Conservation (phyloP, 2,888 invertebrate genomes). For the Suillia variegata region DNA sequence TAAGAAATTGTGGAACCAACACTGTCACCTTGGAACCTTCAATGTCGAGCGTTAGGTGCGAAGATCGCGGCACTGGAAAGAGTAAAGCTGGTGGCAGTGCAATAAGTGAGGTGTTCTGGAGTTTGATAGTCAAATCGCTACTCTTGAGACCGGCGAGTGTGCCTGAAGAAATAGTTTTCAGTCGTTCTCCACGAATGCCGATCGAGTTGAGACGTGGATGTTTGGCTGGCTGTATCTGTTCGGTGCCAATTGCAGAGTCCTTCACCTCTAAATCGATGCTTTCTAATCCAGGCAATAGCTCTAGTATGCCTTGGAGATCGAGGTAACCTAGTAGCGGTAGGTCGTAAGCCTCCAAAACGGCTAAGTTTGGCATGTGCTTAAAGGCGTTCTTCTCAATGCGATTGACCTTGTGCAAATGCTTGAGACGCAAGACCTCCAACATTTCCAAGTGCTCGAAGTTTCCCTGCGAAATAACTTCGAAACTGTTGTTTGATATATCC, state of each 20-base stretch:
- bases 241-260: constrained; percentile 79
- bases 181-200: constrained; percentile 74
- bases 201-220: constrained; percentile 79
- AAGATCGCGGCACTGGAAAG: constrained; percentile 86
- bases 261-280: constrained; percentile 84
- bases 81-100: constrained; percentile 80
- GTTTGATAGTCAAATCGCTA: constrained; percentile 71
- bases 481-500: constrained; percentile 85
- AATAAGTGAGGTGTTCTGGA: constrained; percentile 81
- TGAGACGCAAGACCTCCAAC: constrained; percentile 70
- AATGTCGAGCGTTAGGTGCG: constrained; percentile 78
- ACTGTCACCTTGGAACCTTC: constrained; percentile 78
- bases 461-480: constrained; percentile 74
- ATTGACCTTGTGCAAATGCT: constrained; percentile 71
- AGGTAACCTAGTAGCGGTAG: constrained; percentile 82
- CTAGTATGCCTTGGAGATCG: constrained; percentile 84
- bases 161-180: constrained; percentile 80
- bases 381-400: constrained; percentile 85
- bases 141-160: constrained; percentile 82
- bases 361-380: constrained; percentile 72
- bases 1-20: constrained; percentile 77
- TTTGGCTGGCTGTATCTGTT: constrained; percentile 78
- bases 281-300: constrained; percentile 75
- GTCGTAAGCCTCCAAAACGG: constrained; percentile 72
- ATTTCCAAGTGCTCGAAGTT: constrained; percentile 76